Base-by-base conservation (phyloP, 2,797 vertebrate species). In the Botia almorhae region DNA sequence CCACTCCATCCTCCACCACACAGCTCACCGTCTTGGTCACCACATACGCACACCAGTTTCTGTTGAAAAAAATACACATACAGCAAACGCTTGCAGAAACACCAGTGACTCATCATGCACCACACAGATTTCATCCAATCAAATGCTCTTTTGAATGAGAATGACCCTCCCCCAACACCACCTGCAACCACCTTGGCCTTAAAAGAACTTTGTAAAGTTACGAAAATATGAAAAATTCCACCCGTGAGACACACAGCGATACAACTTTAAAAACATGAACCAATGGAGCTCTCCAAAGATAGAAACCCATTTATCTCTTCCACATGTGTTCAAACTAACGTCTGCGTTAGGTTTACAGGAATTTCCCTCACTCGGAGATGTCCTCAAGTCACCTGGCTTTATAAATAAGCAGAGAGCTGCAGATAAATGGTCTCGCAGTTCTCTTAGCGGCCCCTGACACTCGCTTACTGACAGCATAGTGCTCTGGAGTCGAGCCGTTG, bases 41-140 rank as follows among this genome's bases (percentile, higher is more conserved):
- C 83, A 97, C 95, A 1, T 95, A 96, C 0, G 97, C 95, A 81
- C 97, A 98, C 96, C 97, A 97, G 84, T 98, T 98, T 92, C 97
- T 98, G 58, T 19, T 21, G 33, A 78, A 26, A 19, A 1, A 80
- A 61, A 65, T 39, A 72, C 23, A 80, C 46, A 86, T n/a, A 26
- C 64, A 69, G 39, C 71, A 60, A 51, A 17, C 13, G 36, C 36
- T 29, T 70, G 1, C 19, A 58, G 60, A 29, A 29, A 61, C 14
- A 2, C 13, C 23, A 16, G 26, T 33, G 60, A 46, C 43, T 11
- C 10, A 11, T 11, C 8, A 10, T 46, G 33, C 33, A 33, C 33
- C 4, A 46, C 43, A 46, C 43, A 11, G 43, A 10, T 46, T 46
- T 23, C 7, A 12, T 7, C 5, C 51, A 55, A 55, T 55, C n/a